Evolutionary conservation across 2,797 vertebrate genomes (phyloP).

Genomic region (Stomatorhinus walkeri): DNA sequence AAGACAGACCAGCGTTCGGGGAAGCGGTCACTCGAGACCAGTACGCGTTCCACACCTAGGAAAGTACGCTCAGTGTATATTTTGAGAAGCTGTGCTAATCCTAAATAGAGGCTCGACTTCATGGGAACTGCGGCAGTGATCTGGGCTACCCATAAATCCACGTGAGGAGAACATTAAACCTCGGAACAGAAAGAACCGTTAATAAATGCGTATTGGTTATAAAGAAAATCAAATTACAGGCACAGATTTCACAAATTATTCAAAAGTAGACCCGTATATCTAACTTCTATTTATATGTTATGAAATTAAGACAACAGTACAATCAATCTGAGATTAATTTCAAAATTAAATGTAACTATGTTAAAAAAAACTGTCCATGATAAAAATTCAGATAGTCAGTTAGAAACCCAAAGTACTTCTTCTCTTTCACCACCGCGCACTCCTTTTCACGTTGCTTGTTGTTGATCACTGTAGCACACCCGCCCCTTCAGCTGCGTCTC

Average conservation of each 20-base stretch:
- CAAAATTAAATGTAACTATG: not conserved
- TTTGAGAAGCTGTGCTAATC: not conserved
- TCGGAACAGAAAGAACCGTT: not conserved
- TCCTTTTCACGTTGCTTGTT: not conserved
- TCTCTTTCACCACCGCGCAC: not conserved
- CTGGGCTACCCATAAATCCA: not conserved
- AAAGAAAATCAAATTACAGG: not conserved
- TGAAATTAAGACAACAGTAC: not conserved
- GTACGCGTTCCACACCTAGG: not conserved
- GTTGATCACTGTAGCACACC: not conserved
- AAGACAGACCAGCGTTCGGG: not conserved
- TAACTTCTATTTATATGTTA: not conserved
- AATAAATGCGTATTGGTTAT: not conserved
- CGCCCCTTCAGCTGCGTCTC: not conserved
- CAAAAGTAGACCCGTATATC: not conserved
- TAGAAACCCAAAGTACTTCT: not conserved
- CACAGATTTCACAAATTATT: not conserved
- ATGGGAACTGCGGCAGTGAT: not conserved
- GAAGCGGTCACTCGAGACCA: not conserved
- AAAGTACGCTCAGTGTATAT: not conserved
- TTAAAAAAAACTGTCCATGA: not conserved
- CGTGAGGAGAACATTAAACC: not conserved
- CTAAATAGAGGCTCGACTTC: not conserved
- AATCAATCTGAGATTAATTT: not conserved
- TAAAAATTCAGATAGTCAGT: not conserved